Conservation (phyloP, 2,113 vertebrate species). For the Hemicordylus capensis region DNA sequence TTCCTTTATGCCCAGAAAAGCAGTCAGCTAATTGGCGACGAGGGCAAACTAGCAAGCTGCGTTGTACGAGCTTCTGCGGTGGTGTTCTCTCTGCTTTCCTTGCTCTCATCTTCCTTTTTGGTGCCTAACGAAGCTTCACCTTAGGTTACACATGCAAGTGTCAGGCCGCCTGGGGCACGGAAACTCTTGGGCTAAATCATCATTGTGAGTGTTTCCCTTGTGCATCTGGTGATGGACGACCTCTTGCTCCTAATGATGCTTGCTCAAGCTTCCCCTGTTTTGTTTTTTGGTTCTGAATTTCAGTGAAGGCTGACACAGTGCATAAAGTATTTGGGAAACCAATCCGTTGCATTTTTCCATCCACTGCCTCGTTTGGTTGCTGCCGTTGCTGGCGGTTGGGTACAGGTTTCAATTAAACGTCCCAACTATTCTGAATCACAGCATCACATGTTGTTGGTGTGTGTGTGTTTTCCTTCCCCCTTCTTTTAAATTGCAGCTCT, state of each 20-base stretch:
- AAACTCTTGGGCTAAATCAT: background rate
- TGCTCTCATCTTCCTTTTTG: background rate
- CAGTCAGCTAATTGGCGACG: background rate
- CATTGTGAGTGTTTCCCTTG: background rate
- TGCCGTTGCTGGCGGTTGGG: conserved; percentile 58
- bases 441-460: conserved; percentile 67
- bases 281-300: background rate
- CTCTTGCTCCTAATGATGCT: conserved; percentile 53
- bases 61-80: background rate
- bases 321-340: conserved; percentile 67
- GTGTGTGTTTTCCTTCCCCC: background rate
- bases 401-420: conserved; percentile 78
- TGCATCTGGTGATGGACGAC: background rate
- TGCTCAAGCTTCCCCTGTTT: conserved; percentile 40
- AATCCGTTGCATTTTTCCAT: conserved; percentile 65
- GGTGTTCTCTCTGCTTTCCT: background rate
- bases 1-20: conserved; percentile 56
- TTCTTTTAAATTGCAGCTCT: conserved; percentile 79
- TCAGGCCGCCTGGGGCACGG: background rate
- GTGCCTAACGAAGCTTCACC: background rate
- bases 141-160: background rate
- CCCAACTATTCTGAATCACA: conserved; percentile 80
- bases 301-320: conserved; percentile 56
- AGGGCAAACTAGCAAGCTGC: background rate
- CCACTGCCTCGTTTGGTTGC: conserved; percentile 51